Base-by-base conservation (phyloP, 2,888 invertebrate genomes). In the Oxyteleia sp. region DNA sequence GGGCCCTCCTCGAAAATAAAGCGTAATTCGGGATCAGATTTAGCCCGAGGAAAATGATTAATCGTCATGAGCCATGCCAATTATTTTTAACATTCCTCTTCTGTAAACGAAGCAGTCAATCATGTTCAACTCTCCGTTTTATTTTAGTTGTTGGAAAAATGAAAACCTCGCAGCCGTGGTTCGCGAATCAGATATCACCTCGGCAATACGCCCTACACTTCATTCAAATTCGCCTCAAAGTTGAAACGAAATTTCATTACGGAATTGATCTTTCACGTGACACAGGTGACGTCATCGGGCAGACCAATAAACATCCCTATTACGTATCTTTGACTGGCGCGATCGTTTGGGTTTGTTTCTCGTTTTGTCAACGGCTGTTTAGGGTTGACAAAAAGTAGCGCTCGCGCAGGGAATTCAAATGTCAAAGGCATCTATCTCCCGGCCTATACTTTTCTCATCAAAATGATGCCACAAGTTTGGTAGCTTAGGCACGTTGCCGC, bases 371-470 rank as follows among this genome's bases (percentile, higher is more conserved):
- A 10, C 38, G 38, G 38, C 10, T n/a, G n/a, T 38, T 38, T 23
- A 15, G 38, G 41, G 13, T 43, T 57, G 47, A 32, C 61, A 32
- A 47, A 63, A 63, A 63, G 61, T 45, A 29, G 32, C 26, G 61
- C 61, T 45, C 45, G 45, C 61, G 61, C 32, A 18, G 61, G 7
- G 61, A 63, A 63, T 63, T 51, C 66, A 66, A 66, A 66, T 53
- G 68, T 55, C 68, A 68, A 68, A 68, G 43, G 68, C 68, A 68
- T 68, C 68, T 23, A 68, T 68, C 68, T 68, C 53, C 68, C 66
- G 51, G 66, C 51, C 53, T 29, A 53, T 68, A 68, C 68, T 68
- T 68, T 69, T 57, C 55, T 57, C 69, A 69, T 69, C n/a, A n/a
- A n/a, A n/a, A n/a, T n/a, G n/a, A n/a, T n/a, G n/a, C n/a, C n/a